These are phyloP conservation scores for Tachycineta bicolor DNA, from an alignment of 2,113 vertebrate genomes.

Conservation along the genomic window DNA sequence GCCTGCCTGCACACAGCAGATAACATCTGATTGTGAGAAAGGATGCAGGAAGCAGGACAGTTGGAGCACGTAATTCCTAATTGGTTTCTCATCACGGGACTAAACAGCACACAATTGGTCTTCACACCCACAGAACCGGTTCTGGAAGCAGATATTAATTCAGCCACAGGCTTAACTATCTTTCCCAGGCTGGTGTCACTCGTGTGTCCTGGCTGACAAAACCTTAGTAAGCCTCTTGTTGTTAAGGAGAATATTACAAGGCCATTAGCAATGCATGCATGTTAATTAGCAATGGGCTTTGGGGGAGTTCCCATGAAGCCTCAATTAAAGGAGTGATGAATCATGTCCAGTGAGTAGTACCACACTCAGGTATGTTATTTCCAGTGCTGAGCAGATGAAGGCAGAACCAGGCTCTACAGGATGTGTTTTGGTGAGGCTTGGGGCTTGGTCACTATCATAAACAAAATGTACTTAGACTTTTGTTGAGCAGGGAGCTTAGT, in stretches of 20 bases:
- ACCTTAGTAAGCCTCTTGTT: slow-evolving; percentile 16
- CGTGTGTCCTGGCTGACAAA: slow-evolving; percentile 6
- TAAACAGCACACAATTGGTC: not conserved
- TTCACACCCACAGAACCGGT: slow-evolving; percentile 39
- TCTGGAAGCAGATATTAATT: not conserved
- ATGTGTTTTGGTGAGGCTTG: slow-evolving; percentile 16
- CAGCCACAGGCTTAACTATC: not conserved
- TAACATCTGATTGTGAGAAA: not conserved
- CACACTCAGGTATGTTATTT: not conserved
- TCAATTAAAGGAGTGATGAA: not conserved
- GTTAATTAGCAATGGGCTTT: not conserved
- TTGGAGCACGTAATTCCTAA: slow-evolving; percentile 6
- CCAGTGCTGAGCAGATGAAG: not conserved
- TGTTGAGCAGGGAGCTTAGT: not conserved
- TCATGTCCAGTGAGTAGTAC: not conserved
- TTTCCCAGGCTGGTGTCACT: slow-evolving; percentile 11
- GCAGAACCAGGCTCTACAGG: not conserved
- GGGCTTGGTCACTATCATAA: not conserved
- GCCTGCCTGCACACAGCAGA: not conserved
- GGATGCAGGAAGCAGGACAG: slow-evolving; percentile 18
- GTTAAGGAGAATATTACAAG: not conserved
- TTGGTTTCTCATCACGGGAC: slow-evolving; percentile 9
- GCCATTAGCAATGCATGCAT: not conserved
- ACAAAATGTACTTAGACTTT: not conserved
- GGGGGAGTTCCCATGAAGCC: not conserved